These are phyloP conservation scores for Tinamus major DNA, from an alignment of 2,797 vertebrate species.

Conservation along the genomic window DNA sequence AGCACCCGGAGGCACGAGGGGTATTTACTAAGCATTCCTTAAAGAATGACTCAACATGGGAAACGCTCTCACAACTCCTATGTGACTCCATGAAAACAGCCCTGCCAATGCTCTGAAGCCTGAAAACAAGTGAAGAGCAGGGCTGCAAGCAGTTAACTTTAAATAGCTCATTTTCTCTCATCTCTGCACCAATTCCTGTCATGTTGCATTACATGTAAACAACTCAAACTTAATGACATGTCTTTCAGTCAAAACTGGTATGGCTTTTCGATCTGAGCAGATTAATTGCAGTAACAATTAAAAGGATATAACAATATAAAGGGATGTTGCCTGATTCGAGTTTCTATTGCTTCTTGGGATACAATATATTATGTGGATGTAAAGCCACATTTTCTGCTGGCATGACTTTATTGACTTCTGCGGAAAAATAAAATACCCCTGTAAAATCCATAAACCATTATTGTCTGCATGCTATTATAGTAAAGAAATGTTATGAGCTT, in stretches of 20 bases:
- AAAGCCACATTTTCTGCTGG: constrained; percentile 20
- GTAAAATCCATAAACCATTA: neutral
- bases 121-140: neutral
- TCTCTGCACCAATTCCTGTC: neutral
- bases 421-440: neutral
- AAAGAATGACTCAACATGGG: neutral
- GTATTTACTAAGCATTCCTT: neutral
- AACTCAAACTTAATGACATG: constrained; percentile 33
- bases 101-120: neutral
- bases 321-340: neutral
- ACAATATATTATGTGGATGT: constrained; percentile 17
- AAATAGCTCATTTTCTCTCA: constrained; percentile 24
- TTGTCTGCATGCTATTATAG: neutral
- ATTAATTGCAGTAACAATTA: constrained; percentile 9
- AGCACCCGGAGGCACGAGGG: neutral
- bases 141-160: constrained; percentile 12
- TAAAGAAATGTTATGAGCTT: constrained; percentile 16
- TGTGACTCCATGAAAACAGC: neutral
- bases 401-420: neutral
- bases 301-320: neutral
- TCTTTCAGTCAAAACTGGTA: constrained; percentile 43
- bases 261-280: constrained; percentile 16
- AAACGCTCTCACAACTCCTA: neutral
- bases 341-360: constrained; percentile 4
- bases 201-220: constrained; percentile 40